Evolutionary conservation across 1,140 invertebrate species (phyloP).

Genomic region (Radopholus similis): DNA sequence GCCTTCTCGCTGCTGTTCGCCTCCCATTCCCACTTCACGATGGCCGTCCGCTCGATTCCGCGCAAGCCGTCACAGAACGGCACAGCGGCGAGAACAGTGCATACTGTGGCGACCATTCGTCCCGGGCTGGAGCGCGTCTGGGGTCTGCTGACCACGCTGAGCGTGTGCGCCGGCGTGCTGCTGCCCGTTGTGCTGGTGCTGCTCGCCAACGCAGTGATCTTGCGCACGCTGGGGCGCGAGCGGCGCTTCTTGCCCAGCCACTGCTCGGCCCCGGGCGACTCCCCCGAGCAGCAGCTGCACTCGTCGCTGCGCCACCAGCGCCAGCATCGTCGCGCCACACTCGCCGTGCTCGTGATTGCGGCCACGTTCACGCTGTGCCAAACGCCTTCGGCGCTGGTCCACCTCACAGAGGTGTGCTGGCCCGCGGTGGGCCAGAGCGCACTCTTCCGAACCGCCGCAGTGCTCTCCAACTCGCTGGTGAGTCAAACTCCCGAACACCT

Average conservation of each 20-base stretch:
- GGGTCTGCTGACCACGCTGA: conserved; percentile 29
- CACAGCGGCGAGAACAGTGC: conserved; percentile 21
- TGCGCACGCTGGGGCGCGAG: conserved; percentile 10
- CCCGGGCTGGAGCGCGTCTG: conserved; percentile 33
- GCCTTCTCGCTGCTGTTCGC: conserved; percentile 22
- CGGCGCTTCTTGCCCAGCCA: too few relatives aligned
- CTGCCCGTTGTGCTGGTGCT: conserved; percentile 40
- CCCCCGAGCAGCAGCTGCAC: too few relatives aligned
- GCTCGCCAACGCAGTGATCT: conserved; percentile 28
- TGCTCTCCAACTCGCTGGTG: too few relatives aligned
- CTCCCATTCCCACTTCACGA: conserved; percentile 42
- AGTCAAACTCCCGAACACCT: too few relatives aligned
- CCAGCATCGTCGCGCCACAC: conserved; percentile 39
- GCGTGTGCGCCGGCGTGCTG: conserved; percentile 37
- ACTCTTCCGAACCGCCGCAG: conserved; percentile 33
- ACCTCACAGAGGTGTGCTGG: not conserved
- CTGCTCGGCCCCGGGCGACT: too few relatives aligned
- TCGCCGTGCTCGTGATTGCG: conserved; percentile 44
- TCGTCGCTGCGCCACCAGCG: too few relatives aligned
- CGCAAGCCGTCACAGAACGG: conserved; percentile 34
- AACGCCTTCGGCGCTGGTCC: conserved; percentile 34
- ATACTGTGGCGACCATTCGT: conserved; percentile 8
- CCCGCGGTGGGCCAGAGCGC: conserved; percentile 33
- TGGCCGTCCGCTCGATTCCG: conserved; percentile 22
- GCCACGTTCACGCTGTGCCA: conserved; percentile 46